phyloP scores from a whole-genome alignment of 1,140 invertebrate genomes.

The Megalopta genalis region DNA sequence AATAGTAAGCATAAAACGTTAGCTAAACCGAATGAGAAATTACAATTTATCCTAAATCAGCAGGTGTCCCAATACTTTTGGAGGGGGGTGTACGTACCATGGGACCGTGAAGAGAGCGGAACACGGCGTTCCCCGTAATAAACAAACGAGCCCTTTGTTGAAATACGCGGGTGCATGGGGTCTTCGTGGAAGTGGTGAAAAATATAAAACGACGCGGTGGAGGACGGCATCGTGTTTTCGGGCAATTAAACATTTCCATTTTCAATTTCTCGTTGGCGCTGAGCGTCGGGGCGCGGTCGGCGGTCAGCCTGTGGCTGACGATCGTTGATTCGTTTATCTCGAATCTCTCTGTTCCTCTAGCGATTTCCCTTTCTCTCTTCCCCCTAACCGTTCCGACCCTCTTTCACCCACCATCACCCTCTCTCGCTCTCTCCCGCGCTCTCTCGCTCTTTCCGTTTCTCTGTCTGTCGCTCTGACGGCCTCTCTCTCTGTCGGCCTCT shows the following conservation, averaged over 20 bases:
- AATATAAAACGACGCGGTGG: conserved; percentile 55
- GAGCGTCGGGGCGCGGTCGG: conserved; percentile 67
- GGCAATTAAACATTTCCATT: conserved; percentile 79
- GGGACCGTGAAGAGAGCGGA: too few species aligned
- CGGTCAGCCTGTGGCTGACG: conserved; percentile 72
- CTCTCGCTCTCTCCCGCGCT: neutral
- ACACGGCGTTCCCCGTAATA: neutral
- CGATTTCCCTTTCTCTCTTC: conserved; percentile 20
- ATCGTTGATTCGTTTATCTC: conserved; percentile 79
- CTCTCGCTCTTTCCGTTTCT: neutral
- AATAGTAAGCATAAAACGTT: too few species aligned
- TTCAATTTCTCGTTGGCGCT: conserved; percentile 75
- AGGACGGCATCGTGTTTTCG: conserved; percentile 71
- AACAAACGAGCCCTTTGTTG: conserved; percentile 29
- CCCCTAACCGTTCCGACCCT: neutral
- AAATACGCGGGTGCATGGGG: neutral
- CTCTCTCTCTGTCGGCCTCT: conserved; percentile 54
- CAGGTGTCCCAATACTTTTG: too few species aligned
- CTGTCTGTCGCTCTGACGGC: too few species aligned
- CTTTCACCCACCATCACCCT: neutral
- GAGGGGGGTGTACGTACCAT: neutral
- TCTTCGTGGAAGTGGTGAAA: conserved; percentile 30
- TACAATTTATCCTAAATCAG: too few species aligned
- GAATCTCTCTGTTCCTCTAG: conserved; percentile 59
- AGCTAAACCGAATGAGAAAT: too few species aligned